A percentile compares a stretch with the other conserved stretches of the same genome.
Evolutionary conservation across 2,888 invertebrate species (phyloP).

Genomic region (Phlogophora meticulosa): DNA sequence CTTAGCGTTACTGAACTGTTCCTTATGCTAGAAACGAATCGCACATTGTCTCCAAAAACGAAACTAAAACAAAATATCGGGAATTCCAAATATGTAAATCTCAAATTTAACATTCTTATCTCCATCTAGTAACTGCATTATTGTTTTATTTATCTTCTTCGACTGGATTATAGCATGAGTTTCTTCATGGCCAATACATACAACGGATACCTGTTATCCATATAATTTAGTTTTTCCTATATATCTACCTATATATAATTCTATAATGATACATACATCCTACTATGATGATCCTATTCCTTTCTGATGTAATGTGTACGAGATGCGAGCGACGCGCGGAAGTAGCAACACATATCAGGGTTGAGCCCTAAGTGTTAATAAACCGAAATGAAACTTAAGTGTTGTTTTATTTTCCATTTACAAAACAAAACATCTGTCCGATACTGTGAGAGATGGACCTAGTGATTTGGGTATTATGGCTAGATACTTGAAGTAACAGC

Average conservation of each 20-base stretch:
- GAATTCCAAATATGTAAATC: not conserved
- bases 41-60: not conserved
- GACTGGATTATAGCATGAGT: not conserved
- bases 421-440: not conserved
- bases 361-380: slow-evolving; percentile 88
- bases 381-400: slow-evolving; percentile 80
- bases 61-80: not conserved
- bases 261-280: too few relatives aligned
- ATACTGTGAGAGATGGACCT: not conserved
- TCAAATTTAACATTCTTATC: not conserved
- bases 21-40: too few relatives aligned
- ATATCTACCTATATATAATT: not conserved
- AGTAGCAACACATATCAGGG: slow-evolving; percentile 90
- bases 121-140: not conserved
- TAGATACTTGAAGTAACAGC: not conserved
- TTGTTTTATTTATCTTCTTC: too few relatives aligned
- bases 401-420: slow-evolving; percentile 80
- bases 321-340: slow-evolving; percentile 76
- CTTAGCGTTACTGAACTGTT: not conserved
- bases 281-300: too few relatives aligned
- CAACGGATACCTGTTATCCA: not conserved
- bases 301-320: slow-evolving; percentile 36
- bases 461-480: not conserved
- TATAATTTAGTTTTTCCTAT: not conserved
- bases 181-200: too few relatives aligned